phyloP scores from a whole-genome alignment of 2,113 vertebrate genomes.

The Leptocoma aspasia region DNA sequence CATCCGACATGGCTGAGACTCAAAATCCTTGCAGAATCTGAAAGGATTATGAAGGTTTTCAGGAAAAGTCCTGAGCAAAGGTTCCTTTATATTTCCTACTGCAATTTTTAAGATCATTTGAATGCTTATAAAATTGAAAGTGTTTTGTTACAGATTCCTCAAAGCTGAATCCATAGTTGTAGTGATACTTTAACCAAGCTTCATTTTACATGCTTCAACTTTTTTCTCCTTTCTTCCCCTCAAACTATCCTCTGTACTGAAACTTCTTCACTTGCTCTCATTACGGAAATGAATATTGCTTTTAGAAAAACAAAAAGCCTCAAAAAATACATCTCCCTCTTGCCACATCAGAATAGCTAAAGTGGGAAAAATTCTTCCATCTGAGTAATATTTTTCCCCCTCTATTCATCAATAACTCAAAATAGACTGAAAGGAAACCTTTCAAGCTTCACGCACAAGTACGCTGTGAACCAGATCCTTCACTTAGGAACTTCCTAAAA shows the following conservation, averaged over 20 bases:
- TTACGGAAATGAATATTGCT: background rate
- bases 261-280: background rate
- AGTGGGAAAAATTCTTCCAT: background rate
- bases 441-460: background rate
- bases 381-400: background rate
- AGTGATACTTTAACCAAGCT: background rate
- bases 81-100: background rate
- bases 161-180: background rate
- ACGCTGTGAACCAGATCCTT: background rate
- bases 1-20: background rate
- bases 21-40: background rate
- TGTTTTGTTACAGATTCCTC: background rate
- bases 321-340: background rate
- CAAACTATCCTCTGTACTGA: background rate
- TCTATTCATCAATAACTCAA: background rate
- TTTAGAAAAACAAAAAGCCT: background rate
- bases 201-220: background rate
- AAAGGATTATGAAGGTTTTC: constrained; percentile 2
- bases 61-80: background rate
- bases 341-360: background rate
- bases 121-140: background rate
- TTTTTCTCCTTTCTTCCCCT: accelerated
- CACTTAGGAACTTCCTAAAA: too few species aligned
- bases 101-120: background rate
- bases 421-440: background rate